A percentile compares a stretch with the other conserved stretches of the same genome.
phyloP scores from a whole-genome alignment of 2,797 vertebrate species.

The Gorsachius magnificus region DNA sequence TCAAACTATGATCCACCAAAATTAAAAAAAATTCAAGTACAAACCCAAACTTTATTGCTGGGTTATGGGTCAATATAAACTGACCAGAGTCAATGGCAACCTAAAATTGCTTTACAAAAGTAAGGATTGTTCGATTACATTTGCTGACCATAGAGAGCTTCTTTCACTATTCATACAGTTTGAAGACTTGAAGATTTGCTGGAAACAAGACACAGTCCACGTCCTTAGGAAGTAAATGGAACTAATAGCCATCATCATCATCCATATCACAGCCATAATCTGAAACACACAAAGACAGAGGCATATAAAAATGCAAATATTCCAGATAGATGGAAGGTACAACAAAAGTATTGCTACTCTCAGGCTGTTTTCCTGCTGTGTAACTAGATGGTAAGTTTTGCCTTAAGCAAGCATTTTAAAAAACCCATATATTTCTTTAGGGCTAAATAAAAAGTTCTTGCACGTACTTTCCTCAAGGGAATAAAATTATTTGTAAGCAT shows the following conservation, averaged over 20 bases:
- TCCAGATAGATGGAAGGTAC: background rate
- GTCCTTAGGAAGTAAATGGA: background rate
- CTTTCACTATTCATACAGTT: conserved; percentile 18
- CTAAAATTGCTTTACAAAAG: conserved; percentile 42
- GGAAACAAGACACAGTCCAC: background rate
- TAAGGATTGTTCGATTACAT: background rate
- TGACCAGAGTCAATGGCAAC: conserved; percentile 34
- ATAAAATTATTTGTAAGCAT: background rate
- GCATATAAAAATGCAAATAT: background rate
- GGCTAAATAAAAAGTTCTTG: background rate
- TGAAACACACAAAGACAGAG: conserved; percentile 64
- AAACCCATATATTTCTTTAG: background rate
- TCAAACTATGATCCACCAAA: conserved; percentile 34
- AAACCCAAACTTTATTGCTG: conserved; percentile 37
- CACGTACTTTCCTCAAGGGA: background rate
- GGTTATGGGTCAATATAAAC: conserved; percentile 43
- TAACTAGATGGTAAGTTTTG: background rate
- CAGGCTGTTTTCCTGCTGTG: background rate
- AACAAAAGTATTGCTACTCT: background rate
- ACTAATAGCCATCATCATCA: conserved; percentile 84
- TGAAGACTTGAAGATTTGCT: background rate
- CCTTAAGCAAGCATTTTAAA: background rate
- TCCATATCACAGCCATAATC: conserved; percentile 90
- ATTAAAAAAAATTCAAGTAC: conserved; percentile 51
- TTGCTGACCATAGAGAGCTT: conserved; percentile 45